Base-by-base conservation (phyloP, 2,797 vertebrate species). In the Danio albolineatus region DNA sequence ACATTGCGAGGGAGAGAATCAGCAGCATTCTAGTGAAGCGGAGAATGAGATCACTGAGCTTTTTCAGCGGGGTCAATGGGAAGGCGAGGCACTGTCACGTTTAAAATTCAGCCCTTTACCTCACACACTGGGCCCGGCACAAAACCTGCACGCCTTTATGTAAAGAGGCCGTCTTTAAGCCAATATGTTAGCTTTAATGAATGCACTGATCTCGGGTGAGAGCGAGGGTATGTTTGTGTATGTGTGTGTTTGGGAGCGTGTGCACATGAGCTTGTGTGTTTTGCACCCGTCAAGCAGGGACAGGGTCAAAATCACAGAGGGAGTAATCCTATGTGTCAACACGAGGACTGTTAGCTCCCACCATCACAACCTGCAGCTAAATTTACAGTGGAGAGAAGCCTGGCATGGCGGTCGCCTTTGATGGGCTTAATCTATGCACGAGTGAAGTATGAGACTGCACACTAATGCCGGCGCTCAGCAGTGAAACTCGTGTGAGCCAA, bases 41-140 rank as follows among this genome's bases (percentile, higher is more conserved):
- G 85, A 90, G 91, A 93, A 93, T 93, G 90, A 93, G 91, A 94
- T 94, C 92, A 93, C 89, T 89, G 88, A 84, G 91, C 88, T 94
- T 93, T 93, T 90, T 90, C 86, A 88, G 87, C 84, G 88, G 93
- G 92, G 93, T 94, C 91, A 93, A 91, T 86, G 85, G 75, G 38
- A 87, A 92, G 88, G 86, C 88, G 86, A 90, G 88, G 85, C 86
- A 83, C 83, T 83, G 84, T 84, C 86, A 79, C 86, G 87, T 92
- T 94, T 93, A 90, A 91, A 93, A 93, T 93, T 89, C 91, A 91
- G 88, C 86, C 89, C 89, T 86, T 87, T 90, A 90, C 89, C 86
- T 83, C 83, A 62, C 66, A 90, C 88, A 90, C 90, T 87, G 89
- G 86, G 87, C 85, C 85, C 81, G 81, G 87, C 86, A 73, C 86